These are phyloP conservation scores for Aporrectodea caliginosa DNA, from an alignment of 1,140 invertebrate species.

Conservation along the genomic window DNA sequence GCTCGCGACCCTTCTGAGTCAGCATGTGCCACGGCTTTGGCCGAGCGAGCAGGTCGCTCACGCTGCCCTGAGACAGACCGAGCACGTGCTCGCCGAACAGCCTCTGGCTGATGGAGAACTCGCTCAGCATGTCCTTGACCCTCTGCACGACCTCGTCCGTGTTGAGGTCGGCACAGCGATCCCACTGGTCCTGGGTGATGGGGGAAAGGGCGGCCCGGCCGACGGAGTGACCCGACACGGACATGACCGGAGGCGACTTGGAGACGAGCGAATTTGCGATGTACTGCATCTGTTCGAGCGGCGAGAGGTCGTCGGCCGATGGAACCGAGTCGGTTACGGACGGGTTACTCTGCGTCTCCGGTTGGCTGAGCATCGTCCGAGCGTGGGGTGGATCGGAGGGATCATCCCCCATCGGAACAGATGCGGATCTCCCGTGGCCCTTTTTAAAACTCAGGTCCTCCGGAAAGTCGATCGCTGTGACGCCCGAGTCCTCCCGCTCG, in stretches of 20 bases:
- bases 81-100: conserved; percentile 96
- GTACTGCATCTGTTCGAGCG: conserved; percentile 94
- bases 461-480: no score
- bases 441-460: no score
- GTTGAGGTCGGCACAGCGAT: conserved; percentile 94
- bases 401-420: no score
- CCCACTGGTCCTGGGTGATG: conserved; percentile 98
- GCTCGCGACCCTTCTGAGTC: conserved; percentile 94
- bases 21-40: conserved; percentile 99
- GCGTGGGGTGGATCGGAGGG: no score
- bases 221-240: conserved; percentile 74
- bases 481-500: no score
- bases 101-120: conserved; percentile 97
- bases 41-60: conserved; percentile 92
- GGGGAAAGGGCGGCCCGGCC: conserved; percentile 92
- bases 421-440: no score
- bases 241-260: conserved; percentile 44
- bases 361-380: no score
- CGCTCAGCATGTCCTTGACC: conserved; percentile 86
- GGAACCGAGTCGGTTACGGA: background rate
- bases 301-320: conserved; percentile 59
- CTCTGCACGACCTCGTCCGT: conserved; percentile 94
- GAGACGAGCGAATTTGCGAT: conserved; percentile 89
- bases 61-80: conserved; percentile 80
- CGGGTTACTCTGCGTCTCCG: no score